A percentile compares a stretch with the other conserved stretches of the same genome.
These are phyloP conservation scores for Protaetia brevitarsis DNA, from an alignment of 1,140 invertebrate genomes.

Conservation along the genomic window DNA sequence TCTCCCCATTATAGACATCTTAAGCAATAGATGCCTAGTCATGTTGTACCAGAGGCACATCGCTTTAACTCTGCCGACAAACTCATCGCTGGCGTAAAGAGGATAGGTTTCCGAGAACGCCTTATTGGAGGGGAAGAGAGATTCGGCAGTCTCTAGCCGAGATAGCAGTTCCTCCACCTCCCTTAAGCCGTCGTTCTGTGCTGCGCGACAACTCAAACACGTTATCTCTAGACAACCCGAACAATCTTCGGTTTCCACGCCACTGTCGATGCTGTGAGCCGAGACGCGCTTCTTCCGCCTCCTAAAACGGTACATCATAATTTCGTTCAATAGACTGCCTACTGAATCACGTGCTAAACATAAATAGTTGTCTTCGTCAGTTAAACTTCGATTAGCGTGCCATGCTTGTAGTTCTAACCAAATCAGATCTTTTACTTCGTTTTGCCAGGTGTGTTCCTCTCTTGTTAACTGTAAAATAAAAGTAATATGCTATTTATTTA, in stretches of 20 bases:
- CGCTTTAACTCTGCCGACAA: constrained; percentile 67
- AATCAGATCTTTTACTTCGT: constrained; percentile 81
- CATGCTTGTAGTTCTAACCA: constrained; percentile 88
- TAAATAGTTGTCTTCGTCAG: constrained; percentile 75
- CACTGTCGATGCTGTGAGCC: constrained; percentile 45
- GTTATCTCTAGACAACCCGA: constrained; percentile 65
- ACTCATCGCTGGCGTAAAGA: constrained; percentile 63
- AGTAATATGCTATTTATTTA: too few species aligned
- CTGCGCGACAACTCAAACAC: constrained; percentile 65
- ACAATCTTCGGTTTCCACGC: constrained; percentile 44
- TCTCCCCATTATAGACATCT: constrained; percentile 73
- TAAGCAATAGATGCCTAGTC: constrained; percentile 77
- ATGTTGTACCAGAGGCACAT: constrained; percentile 91
- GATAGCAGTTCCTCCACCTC: constrained; percentile 70
- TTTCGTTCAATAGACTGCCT: constrained; percentile 66
- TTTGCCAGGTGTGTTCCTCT: constrained; percentile 83
- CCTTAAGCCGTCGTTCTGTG: constrained; percentile 67
- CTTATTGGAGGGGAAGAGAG: constrained; percentile 80
- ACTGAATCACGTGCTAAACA: constrained; percentile 70
- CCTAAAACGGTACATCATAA: constrained; percentile 66
- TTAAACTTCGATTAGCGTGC: constrained; percentile 66
- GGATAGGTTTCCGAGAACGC: constrained; percentile 73
- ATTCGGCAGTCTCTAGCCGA: constrained; percentile 71
- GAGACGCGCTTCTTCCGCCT: constrained; percentile 28
- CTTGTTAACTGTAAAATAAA: constrained; percentile 63